phyloP scores from a whole-genome alignment of 2,888 invertebrate genomes.

The Phanerotoma sp. region DNA sequence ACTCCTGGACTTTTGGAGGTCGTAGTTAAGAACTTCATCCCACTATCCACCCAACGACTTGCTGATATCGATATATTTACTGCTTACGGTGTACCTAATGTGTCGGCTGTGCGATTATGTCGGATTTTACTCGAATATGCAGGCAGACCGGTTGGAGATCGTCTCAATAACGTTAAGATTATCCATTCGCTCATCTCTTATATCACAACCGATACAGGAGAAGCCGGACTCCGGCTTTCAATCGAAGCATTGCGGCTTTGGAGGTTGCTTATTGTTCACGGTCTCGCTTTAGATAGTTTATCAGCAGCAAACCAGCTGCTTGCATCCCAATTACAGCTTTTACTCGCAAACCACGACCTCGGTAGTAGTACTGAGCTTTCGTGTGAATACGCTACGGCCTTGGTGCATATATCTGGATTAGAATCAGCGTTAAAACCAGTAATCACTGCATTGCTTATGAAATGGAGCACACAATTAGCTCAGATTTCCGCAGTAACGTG shows the following conservation, averaged over 20 bases:
- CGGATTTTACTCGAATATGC: conserved; percentile 65
- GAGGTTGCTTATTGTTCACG: conserved; percentile 44
- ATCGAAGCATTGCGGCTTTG: conserved; percentile 52
- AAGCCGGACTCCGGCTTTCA: conserved; percentile 38
- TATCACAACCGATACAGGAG: conserved; percentile 57
- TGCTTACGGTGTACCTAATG: conserved; percentile 69
- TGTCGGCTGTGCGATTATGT: conserved; percentile 72
- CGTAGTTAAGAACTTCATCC: conserved; percentile 65
- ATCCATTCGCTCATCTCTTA: conserved; percentile 62
- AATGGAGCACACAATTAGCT: conserved; percentile 50
- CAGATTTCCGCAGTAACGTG: conserved; percentile 39
- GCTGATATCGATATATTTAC: conserved; percentile 55
- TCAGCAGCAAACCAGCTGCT: conserved; percentile 42
- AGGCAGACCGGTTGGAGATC: conserved; percentile 44
- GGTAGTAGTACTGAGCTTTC: conserved; percentile 43
- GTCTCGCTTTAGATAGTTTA: conserved; percentile 45
- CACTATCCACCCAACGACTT: conserved; percentile 49
- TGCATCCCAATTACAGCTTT: conserved; percentile 43
- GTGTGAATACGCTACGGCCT: conserved; percentile 50
- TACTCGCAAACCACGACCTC: conserved; percentile 48
- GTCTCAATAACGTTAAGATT: conserved; percentile 55
- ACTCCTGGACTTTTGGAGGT: conserved; percentile 67
- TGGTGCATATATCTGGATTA: conserved; percentile 42
- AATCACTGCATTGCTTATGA: conserved; percentile 42
- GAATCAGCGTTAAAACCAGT: conserved; percentile 37